Evolutionary conservation across 2,113 vertebrate genomes (phyloP), one percentile per base, ranked within the genome.

Genomic region (Strigops habroptila): DNA sequence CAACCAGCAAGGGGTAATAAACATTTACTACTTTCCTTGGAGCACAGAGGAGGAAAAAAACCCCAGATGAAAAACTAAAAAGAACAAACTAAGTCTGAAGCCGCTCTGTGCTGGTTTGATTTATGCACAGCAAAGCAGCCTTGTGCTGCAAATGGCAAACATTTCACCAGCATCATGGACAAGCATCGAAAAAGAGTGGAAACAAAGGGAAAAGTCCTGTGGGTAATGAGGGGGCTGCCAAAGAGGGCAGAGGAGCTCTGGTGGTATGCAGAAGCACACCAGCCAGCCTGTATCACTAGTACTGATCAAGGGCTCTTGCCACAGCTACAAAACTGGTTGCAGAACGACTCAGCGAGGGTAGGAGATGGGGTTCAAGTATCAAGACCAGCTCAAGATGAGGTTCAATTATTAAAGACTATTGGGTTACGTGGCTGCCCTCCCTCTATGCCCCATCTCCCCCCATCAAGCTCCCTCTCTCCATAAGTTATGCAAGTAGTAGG

Each of bases 21-120:
- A 69, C 65, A 78, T 82, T 94, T 92, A 94, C 57, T 95, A 82
- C 69, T 91, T 96, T 94, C 44, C 86, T 89, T 75, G 37, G 67
- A 96, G 81, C 62, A 55, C 23, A 53, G 51, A 44, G 22, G 17
- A 8, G 6, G 9, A 6, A 9, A 35, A 67, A 9, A 8, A 76
- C 19, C 22, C 57, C 33, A 35, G 33, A 30, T 27, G 35, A 31
- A 14, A n/a, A 33, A 73, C 17, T 53, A 16, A 3, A 64, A 44
- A n/a, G 22, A 73, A 69, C 33, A 92, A 85, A 59, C 49, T 5
- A 55, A 71, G 39, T 33, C 53, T 91, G 71, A 87, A 85, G 51
- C 14, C 49, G 18, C 15, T 89, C 53, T 79, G 31, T 24, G 19
- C 68, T 62, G 37, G 53, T 64, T 81, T 55, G 64, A 60, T 81